Conservation (phyloP, 2,113 vertebrate species). For the Salvelinus alpinus region DNA sequence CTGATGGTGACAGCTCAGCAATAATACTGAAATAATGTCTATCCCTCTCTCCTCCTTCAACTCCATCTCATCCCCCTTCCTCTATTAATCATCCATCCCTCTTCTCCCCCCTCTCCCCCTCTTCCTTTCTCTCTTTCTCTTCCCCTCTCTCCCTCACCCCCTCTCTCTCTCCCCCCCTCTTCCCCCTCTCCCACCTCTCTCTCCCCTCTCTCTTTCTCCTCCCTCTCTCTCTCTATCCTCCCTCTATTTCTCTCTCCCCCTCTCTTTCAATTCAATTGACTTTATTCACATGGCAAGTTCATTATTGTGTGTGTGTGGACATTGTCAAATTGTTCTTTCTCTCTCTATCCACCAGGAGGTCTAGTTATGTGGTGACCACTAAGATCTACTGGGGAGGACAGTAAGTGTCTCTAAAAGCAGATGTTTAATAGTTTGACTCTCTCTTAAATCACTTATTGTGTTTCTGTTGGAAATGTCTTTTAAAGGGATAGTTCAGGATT, state of each 20-base stretch:
- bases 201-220: no score
- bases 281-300: no score
- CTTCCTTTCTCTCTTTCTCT: constrained; percentile 10
- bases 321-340: not conserved
- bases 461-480: no score
- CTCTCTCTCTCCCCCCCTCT: not conserved
- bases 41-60: not conserved
- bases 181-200: not conserved
- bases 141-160: not conserved
- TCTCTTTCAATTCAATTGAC: not conserved
- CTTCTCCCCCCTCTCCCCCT: no score
- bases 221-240: not conserved
- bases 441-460: no score
- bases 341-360: constrained; percentile 62
- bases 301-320: no score
- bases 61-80: no score
- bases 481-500: no score
- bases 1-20: not conserved
- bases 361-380: constrained; percentile 83
- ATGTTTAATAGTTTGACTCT: no score
- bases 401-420: constrained; percentile 66
- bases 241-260: not conserved
- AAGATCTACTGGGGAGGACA: constrained; percentile 87
- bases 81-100: no score
- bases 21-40: not conserved